Evolutionary conservation across 1,140 invertebrate species (phyloP).

Genomic region (Bursaphelenchus mucronatus): DNA sequence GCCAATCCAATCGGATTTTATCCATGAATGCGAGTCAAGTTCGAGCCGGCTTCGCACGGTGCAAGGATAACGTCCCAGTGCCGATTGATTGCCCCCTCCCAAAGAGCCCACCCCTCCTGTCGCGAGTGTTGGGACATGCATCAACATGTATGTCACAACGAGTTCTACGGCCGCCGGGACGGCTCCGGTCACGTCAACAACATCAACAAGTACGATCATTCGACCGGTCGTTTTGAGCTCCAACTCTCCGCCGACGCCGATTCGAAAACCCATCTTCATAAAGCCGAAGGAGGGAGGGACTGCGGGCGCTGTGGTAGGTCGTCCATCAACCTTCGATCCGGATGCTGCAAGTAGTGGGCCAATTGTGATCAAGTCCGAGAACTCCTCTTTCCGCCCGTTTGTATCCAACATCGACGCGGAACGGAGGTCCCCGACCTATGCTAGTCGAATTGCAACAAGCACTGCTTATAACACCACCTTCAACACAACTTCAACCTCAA

Average conservation of each 20-base stretch:
- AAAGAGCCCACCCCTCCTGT: slow-evolving; percentile 18
- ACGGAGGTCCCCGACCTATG: neutral
- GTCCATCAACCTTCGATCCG: too few species aligned
- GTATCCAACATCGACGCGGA: neutral
- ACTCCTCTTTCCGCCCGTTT: neutral
- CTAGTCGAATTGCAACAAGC: too few species aligned
- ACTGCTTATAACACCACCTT: slow-evolving; percentile 6
- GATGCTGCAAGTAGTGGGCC: neutral
- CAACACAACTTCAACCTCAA: slow-evolving; percentile 7
- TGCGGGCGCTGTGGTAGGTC: too few species aligned
- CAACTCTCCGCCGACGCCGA: slow-evolving; percentile 22
- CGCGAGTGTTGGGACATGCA: neutral
- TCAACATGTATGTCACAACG: neutral
- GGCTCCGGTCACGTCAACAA: neutral
- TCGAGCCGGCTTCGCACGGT: slow-evolving; percentile 7
- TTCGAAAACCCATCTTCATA: slow-evolving; percentile 3
- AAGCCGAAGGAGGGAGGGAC: too few species aligned
- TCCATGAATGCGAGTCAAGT: slow-evolving; percentile 25
- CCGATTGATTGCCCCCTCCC: slow-evolving; percentile 29
- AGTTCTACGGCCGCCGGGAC: neutral
- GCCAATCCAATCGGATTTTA: neutral
- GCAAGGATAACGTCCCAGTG: slow-evolving; percentile 34
- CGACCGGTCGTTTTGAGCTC: slow-evolving; percentile 1
- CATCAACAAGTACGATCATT: neutral
- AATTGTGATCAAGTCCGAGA: slow-evolving; percentile 18